These are phyloP conservation scores for Gymnocephalus cernua DNA, from an alignment of 2,113 vertebrate genomes.

Conservation along the genomic window DNA sequence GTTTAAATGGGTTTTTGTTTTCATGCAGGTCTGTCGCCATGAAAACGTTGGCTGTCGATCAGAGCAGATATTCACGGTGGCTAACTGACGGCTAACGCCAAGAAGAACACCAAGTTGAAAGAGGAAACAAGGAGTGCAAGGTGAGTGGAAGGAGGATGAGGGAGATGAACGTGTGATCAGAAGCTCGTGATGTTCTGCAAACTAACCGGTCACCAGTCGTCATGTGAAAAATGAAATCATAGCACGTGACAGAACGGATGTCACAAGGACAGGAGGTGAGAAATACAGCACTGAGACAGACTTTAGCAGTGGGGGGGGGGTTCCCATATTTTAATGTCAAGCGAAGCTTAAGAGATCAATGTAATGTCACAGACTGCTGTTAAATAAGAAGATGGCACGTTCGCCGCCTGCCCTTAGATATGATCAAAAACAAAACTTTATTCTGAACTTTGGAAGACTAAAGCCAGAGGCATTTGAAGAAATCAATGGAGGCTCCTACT, in stretches of 20 bases:
- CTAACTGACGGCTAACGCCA: neutral
- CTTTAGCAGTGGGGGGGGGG: neutral
- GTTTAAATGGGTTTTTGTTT: neutral
- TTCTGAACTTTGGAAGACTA: neutral
- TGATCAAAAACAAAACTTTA: slow-evolving; percentile 1
- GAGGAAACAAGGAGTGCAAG: neutral
- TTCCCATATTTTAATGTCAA: neutral
- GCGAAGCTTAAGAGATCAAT: neutral
- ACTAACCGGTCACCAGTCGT: neutral
- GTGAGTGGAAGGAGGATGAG: neutral
- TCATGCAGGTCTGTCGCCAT: neutral
- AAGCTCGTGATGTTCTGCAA: neutral
- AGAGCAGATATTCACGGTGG: neutral
- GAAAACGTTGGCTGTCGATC: neutral
- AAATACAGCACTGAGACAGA: neutral
- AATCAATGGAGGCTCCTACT: slow-evolving; percentile 48
- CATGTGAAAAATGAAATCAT: neutral
- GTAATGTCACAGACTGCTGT: neutral
- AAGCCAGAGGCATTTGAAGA: slow-evolving; percentile 8
- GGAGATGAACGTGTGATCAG: neutral
- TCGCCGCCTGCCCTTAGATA: neutral
- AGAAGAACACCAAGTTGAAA: neutral
- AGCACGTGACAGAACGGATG: neutral
- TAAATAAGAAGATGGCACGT: neutral
- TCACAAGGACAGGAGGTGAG: neutral